Conservation (phyloP, 2,888 invertebrate species). For the Pristionchus arcanus region DNA sequence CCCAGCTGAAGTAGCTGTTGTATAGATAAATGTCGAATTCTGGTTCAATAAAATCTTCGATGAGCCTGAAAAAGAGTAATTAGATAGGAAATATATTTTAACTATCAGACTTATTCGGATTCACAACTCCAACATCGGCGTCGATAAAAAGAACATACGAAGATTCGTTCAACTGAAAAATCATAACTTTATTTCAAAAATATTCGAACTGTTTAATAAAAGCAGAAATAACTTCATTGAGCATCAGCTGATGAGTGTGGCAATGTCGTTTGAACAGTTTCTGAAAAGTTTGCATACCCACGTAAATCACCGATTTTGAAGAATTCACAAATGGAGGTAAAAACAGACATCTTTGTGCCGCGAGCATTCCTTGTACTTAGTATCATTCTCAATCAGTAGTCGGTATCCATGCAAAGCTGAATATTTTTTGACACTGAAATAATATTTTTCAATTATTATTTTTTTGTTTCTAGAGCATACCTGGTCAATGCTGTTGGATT, state of each 20-base stretch:
- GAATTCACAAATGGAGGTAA: background rate
- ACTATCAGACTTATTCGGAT: slow-evolving; percentile 5
- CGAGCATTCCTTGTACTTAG: background rate
- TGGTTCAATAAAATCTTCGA: slow-evolving; percentile 8
- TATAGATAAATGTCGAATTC: slow-evolving; percentile 24
- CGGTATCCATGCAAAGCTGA: background rate
- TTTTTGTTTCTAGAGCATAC: no score
- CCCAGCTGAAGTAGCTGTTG: slow-evolving; percentile 25
- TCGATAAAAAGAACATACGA: slow-evolving; percentile 12
- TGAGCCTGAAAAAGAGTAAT: background rate
- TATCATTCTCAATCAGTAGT: background rate
- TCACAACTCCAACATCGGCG: slow-evolving; percentile 36
- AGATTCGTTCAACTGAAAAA: background rate
- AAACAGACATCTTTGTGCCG: background rate
- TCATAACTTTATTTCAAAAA: no score
- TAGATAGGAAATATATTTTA: background rate
- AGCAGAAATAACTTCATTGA: background rate
- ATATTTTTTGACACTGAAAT: slow-evolving; percentile 6
- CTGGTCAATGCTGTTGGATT: background rate
- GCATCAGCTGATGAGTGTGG: background rate
- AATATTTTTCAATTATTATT: no score
- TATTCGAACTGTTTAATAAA: no score
- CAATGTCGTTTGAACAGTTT: slow-evolving; percentile 32
- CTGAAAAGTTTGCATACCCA: background rate
- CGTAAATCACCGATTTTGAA: background rate